phyloP scores from a whole-genome alignment of 2,888 invertebrate species.

The Heliconius charithonia region DNA sequence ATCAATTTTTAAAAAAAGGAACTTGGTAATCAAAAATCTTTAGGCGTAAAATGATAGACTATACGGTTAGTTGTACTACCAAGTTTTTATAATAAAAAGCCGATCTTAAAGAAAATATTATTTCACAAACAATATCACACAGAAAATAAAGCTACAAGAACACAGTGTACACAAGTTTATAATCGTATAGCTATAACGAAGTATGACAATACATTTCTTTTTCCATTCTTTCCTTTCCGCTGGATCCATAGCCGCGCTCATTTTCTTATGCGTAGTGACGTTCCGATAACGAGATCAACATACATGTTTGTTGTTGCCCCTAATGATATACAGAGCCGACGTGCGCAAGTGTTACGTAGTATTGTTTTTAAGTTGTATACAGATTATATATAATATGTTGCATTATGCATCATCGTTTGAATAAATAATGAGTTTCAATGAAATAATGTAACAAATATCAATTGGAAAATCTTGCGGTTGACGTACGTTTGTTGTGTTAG shows the following conservation, averaged over 20 bases:
- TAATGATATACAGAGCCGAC: constrained; percentile 37
- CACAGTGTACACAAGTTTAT: background rate
- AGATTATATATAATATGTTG: constrained; percentile 23
- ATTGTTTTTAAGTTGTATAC: constrained; percentile 38
- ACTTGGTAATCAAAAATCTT: background rate
- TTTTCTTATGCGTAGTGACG: constrained; percentile 41
- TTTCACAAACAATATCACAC: background rate
- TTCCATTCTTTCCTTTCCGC: constrained; percentile 23
- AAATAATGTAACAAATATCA: constrained; percentile 17
- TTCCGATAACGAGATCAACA: constrained; percentile 41
- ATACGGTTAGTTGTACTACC: background rate
- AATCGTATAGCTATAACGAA: background rate
- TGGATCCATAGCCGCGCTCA: constrained; percentile 33
- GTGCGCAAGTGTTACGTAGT: constrained; percentile 41
- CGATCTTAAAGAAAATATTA: background rate
- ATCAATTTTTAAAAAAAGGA: background rate
- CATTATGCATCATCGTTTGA: constrained; percentile 34
- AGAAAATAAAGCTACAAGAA: background rate
- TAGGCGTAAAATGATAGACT: background rate
- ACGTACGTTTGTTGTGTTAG: background rate
- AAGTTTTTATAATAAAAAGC: background rate
- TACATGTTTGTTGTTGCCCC: constrained; percentile 28
- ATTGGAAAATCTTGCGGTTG: constrained; percentile 6
- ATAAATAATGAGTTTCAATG: constrained; percentile 29
- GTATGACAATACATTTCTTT: constrained; percentile 16